A percentile compares a stretch with the other conserved stretches of the same genome.
Evolutionary conservation across 2,113 vertebrate species (phyloP).

Genomic region (Lasiurus cinereus): DNA sequence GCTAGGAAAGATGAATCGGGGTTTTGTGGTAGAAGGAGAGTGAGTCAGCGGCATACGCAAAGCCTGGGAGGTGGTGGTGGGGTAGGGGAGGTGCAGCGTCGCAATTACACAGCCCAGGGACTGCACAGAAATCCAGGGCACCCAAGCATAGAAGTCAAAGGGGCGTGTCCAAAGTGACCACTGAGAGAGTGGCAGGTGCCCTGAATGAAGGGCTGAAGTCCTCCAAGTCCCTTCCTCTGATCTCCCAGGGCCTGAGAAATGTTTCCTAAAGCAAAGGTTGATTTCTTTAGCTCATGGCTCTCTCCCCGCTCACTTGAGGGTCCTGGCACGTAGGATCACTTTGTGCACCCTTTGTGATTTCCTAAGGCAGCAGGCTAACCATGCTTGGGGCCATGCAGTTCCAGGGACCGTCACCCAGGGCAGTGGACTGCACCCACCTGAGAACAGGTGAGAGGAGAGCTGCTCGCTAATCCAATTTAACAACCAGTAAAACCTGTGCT

Average conservation of each 20-base stretch:
- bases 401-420: background rate
- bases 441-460: background rate
- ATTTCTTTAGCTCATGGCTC: background rate
- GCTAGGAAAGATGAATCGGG: background rate
- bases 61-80: fast-evolving
- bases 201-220: background rate
- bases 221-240: background rate
- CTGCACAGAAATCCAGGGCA: background rate
- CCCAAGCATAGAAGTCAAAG: background rate
- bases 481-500: background rate
- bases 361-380: background rate
- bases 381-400: background rate
- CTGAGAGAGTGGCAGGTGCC: background rate
- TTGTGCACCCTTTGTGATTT: background rate
- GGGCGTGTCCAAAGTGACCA: background rate
- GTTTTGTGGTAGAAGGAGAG: background rate
- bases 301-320: background rate
- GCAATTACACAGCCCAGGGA: background rate
- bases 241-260: background rate
- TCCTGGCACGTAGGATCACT: background rate
- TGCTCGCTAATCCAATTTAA: background rate
- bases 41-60: background rate
- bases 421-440: background rate
- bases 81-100: fast-evolving
- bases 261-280: background rate